Percentiles rank a stretch among this genome's conserved stretches.
phyloP scores from a whole-genome alignment of 2,113 vertebrate species.

The Thryonomys swinderianus region DNA sequence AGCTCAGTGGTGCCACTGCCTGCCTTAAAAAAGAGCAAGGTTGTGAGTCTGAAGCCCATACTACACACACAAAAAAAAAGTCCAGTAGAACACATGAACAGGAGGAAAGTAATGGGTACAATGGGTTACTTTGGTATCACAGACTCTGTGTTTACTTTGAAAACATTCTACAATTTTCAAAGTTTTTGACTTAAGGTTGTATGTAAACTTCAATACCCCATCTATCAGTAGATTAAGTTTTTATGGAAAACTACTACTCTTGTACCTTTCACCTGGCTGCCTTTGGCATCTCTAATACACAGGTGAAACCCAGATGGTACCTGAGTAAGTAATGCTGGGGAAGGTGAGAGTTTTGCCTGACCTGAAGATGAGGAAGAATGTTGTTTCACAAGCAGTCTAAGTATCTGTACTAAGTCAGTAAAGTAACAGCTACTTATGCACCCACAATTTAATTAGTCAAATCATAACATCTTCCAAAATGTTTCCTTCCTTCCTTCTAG shows the following conservation, averaged over 20 bases:
- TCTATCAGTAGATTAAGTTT: not conserved
- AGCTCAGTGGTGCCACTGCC: no score
- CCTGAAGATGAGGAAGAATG: not conserved
- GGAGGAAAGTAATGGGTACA: not conserved
- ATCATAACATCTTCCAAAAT: conserved; percentile 19
- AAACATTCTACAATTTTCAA: not conserved
- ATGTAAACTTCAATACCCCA: not conserved
- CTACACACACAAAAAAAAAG: not conserved
- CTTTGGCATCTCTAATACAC: not conserved
- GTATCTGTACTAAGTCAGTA: not conserved
- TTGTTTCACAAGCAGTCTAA: not conserved
- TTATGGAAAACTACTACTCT: not conserved
- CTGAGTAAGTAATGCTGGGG: not conserved
- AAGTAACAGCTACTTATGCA: not conserved
- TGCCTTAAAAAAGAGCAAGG: no score
- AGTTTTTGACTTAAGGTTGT: not conserved
- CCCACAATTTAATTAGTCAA: conserved; percentile 10
- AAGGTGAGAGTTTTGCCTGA: not conserved
- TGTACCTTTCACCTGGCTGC: not conserved
- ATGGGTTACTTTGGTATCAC: not conserved
- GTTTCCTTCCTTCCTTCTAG: not conserved
- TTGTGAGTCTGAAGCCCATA: no score
- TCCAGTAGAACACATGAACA: not conserved
- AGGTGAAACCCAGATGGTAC: not conserved
- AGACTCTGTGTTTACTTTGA: not conserved